Evolutionary conservation across 2,113 vertebrate genomes (phyloP).

Genomic region (Thunnus maccoyii): DNA sequence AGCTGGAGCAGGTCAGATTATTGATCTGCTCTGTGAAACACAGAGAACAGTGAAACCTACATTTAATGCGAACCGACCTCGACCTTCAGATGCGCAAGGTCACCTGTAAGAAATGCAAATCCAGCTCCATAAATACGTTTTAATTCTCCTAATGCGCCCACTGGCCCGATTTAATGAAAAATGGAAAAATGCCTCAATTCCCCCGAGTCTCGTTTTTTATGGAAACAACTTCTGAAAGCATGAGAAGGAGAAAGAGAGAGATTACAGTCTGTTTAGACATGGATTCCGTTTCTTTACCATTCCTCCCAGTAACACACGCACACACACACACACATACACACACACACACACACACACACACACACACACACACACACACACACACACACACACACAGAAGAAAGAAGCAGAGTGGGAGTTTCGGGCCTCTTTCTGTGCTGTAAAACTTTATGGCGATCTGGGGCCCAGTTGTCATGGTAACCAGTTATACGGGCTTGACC

Average conservation of each 20-base stretch:
- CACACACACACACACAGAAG: too few species aligned
- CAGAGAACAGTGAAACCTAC: constrained; percentile 2
- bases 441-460: constrained; percentile 83
- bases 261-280: constrained; percentile 47
- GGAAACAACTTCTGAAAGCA: constrained; percentile 51
- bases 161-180: constrained; percentile 23
- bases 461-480: constrained; percentile 82
- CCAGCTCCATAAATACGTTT: constrained; percentile 20
- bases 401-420: constrained; percentile 35
- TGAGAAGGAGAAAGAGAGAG: constrained; percentile 12
- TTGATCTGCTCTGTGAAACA: constrained; percentile 24
- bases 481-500: constrained; percentile 80
- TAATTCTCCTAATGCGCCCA: constrained; percentile 37
- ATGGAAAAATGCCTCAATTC: constrained; percentile 14
- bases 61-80: background rate
- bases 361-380: background rate
- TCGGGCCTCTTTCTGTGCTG: constrained; percentile 61
- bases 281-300: constrained; percentile 32
- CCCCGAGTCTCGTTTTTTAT: constrained; percentile 44
- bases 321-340: constrained; percentile 19
- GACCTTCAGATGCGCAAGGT: constrained; percentile 24
- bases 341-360: constrained; percentile 13
- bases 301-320: constrained; percentile 32
- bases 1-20: constrained; percentile 1
- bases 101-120: constrained; percentile 21